Conservation (phyloP, 2,797 vertebrate genomes). For the Hapalemur alaotrensis region DNA sequence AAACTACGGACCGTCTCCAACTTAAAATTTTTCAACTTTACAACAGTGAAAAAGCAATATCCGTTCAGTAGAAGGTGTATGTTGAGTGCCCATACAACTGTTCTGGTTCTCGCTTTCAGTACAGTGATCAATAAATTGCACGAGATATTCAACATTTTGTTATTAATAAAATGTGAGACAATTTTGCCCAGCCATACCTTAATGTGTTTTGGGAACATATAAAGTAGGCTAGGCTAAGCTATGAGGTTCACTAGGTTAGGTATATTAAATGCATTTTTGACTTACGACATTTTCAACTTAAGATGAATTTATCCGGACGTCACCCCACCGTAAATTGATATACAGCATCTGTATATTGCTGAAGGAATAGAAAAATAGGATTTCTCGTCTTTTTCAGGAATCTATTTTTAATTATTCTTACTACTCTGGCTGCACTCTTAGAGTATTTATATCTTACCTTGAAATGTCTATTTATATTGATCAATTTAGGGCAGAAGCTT, state of each 20-base stretch:
- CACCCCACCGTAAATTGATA: not conserved
- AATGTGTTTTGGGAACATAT: not conserved
- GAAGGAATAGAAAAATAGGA: not conserved
- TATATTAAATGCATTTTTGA: not conserved
- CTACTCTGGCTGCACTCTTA: not conserved
- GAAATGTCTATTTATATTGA: not conserved
- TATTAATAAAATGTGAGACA: not conserved
- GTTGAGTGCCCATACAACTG: not conserved
- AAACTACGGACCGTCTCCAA: not conserved
- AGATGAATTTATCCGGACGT: not conserved
- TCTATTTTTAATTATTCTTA: not conserved
- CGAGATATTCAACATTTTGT: not conserved
- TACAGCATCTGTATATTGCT: too few relatives aligned
- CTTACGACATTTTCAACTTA: not conserved
- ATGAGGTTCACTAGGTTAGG: not conserved
- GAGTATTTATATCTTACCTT: not conserved
- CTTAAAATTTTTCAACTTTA: not conserved
- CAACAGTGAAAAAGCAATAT: not conserved
- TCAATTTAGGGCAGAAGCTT: not conserved
- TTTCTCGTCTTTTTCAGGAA: not conserved
- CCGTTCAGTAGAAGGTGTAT: not conserved
- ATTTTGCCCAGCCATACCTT: not conserved
- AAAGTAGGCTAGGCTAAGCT: not conserved
- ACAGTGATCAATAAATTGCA: not conserved
- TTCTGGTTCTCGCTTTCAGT: not conserved